Percentiles rank a stretch among this genome's conserved stretches.
Conservation (phyloP, 2,797 vertebrate species). For the Falco peregrinus region DNA sequence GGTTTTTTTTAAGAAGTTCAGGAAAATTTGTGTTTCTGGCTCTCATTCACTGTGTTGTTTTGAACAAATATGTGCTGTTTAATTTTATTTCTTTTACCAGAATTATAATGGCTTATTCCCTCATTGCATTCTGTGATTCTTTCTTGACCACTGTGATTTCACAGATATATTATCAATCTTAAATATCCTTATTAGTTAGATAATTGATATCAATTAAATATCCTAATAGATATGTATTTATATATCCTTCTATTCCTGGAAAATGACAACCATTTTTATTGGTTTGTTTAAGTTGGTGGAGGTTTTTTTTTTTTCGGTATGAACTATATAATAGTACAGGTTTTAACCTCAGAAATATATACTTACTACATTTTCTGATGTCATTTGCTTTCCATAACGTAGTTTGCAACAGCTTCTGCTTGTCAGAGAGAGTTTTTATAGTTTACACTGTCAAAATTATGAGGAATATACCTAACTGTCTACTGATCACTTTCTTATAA, state of each 20-base stretch:
- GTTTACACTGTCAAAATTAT: background rate
- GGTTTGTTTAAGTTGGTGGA: background rate
- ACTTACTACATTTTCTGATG: rapidly evolving
- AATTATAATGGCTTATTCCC: background rate
- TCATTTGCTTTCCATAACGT: background rate
- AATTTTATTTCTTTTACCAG: background rate
- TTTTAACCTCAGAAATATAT: background rate
- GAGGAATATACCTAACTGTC: background rate
- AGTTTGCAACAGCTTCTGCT: background rate
- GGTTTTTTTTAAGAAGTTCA: background rate
- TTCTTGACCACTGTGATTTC: background rate
- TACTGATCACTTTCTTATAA: background rate
- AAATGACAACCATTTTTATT: background rate
- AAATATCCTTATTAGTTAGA: background rate
- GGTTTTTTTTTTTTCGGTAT: background rate
- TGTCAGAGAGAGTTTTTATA: background rate
- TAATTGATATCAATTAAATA: background rate
- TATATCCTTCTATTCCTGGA: background rate
- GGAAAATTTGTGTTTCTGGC: background rate
- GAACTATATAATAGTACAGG: background rate
- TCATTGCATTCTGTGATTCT: background rate
- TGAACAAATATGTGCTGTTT: background rate
- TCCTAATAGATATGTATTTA: background rate
- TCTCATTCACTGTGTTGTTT: background rate
- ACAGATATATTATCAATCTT: background rate